Percentiles rank a stretch among this genome's conserved stretches.
phyloP scores from a whole-genome alignment of 1,140 invertebrate species.

The Daktulosphaira vitifoliae region DNA sequence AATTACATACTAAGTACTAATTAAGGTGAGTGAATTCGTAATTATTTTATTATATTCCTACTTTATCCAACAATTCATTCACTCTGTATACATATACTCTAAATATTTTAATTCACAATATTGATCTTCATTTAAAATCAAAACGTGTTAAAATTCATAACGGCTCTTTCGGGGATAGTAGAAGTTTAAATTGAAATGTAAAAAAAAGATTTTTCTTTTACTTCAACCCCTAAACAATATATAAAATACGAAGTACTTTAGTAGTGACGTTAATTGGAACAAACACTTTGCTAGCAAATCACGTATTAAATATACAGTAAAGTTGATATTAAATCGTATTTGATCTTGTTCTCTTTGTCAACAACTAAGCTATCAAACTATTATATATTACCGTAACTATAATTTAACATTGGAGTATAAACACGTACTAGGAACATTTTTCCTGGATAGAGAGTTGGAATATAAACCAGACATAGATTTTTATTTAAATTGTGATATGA shows the following conservation, averaged over 20 bases:
- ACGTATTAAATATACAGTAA: slow-evolving; percentile 1
- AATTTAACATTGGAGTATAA: too few species aligned
- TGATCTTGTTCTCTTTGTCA: not conserved
- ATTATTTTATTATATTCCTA: too few species aligned
- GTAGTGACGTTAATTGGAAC: slow-evolving; percentile 30
- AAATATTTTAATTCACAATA: too few species aligned
- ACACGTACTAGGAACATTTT: too few species aligned
- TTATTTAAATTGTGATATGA: too few species aligned
- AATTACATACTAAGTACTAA: too few species aligned
- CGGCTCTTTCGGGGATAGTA: not conserved
- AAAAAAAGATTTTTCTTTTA: not conserved
- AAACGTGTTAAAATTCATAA: not conserved
- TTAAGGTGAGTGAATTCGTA: too few species aligned
- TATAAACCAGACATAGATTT: too few species aligned
- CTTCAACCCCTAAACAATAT: not conserved
- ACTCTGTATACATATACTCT: too few species aligned
- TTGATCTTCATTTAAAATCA: slow-evolving; percentile 5
- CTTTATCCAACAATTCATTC: too few species aligned
- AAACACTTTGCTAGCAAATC: slow-evolving; percentile 17
- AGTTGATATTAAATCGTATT: slow-evolving; percentile 5
- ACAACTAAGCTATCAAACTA: slow-evolving; percentile 7
- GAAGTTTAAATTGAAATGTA: slow-evolving; percentile 10
- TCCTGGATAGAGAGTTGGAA: too few species aligned
- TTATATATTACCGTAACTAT: too few species aligned
- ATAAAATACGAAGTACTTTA: not conserved